phyloP scores from a whole-genome alignment of 2,888 invertebrate species.

The Pristionchus mayeri region DNA sequence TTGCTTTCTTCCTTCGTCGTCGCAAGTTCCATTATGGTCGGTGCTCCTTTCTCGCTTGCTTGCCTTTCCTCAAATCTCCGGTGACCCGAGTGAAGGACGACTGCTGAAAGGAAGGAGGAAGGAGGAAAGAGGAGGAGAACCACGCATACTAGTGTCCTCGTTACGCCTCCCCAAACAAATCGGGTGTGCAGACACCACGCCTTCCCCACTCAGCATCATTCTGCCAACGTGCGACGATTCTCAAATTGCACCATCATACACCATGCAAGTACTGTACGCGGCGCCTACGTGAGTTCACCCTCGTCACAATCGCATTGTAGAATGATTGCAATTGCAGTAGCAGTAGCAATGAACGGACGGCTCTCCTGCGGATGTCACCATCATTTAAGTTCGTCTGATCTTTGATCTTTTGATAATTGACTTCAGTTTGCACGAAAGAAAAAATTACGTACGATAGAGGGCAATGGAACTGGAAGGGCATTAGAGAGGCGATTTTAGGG shows the following conservation, averaged over 20 bases:
- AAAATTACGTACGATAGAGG: no score
- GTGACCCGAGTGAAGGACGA: background rate
- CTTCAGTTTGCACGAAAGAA: no score
- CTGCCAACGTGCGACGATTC: background rate
- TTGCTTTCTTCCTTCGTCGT: background rate
- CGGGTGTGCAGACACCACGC: background rate
- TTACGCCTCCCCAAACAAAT: slow-evolving; percentile 26
- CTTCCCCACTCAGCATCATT: background rate
- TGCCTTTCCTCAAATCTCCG: background rate
- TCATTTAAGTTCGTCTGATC: slow-evolving; percentile 11
- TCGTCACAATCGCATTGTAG: background rate
- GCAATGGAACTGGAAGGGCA: no score
- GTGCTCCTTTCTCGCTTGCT: no score
- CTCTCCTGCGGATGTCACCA: slow-evolving; percentile 10
- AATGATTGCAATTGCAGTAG: slow-evolving; percentile 3
- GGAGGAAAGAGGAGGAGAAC: background rate
- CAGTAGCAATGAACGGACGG: background rate
- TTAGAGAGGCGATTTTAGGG: no score
- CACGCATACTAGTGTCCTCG: background rate
- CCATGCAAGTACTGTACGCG: slow-evolving; percentile 37
- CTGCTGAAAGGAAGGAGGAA: background rate
- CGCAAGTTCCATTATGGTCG: slow-evolving; percentile 7
- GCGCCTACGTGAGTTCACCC: background rate
- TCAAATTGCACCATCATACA: background rate
- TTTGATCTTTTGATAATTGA: slow-evolving; percentile 22